Conservation (phyloP, 2,797 vertebrate species). For the Danio tinwini region DNA sequence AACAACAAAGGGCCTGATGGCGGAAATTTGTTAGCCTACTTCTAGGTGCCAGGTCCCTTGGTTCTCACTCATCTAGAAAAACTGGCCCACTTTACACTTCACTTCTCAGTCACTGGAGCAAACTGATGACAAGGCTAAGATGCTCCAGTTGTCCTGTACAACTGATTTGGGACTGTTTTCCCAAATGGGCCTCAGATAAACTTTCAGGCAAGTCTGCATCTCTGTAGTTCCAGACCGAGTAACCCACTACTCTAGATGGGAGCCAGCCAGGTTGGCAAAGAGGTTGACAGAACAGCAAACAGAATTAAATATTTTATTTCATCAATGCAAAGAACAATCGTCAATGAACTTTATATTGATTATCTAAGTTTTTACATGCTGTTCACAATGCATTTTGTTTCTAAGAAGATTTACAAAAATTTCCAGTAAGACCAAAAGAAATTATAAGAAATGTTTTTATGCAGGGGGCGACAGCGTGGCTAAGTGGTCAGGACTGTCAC, state of each 20-base stretch:
- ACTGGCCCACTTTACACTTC: conserved; percentile 66
- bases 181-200: conserved; percentile 30
- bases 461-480: no score
- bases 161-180: conserved; percentile 51
- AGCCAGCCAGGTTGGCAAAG: conserved; percentile 34
- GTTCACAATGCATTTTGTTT: background rate
- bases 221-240: conserved; percentile 21
- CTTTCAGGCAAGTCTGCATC: conserved; percentile 20
- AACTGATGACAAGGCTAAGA: conserved; percentile 37
- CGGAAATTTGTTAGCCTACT: conserved; percentile 72
- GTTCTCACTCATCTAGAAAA: conserved; percentile 71
- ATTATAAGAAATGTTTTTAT: background rate
- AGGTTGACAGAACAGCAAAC: conserved; percentile 14
- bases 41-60: conserved; percentile 69
- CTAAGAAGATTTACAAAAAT: background rate
- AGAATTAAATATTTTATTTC: conserved; percentile 44
- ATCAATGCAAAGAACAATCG: conserved; percentile 32
- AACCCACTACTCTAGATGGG: conserved; percentile 48
- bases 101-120: conserved; percentile 25
- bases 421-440: background rate
- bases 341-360: conserved; percentile 29
- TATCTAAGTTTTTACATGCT: background rate
- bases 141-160: conserved; percentile 62
- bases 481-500: no score
- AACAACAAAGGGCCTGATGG: conserved; percentile 72